phyloP scores from a whole-genome alignment of 2,888 invertebrate genomes.

The Ashinkailepas kermadecensis region DNA sequence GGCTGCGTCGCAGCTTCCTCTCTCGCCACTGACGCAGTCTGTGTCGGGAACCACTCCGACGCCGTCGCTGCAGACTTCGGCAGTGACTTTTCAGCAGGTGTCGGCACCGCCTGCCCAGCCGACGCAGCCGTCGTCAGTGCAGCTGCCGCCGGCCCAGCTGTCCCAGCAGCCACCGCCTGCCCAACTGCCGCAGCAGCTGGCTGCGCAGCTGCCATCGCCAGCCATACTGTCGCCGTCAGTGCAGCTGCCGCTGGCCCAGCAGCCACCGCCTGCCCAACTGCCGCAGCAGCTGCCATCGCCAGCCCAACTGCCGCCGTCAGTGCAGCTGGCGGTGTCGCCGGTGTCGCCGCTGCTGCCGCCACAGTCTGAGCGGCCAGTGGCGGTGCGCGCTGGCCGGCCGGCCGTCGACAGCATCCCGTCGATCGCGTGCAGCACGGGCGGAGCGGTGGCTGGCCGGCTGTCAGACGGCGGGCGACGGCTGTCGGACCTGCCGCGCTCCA shows the following conservation, averaged over 20 bases:
- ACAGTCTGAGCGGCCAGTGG: no score
- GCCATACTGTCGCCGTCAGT: no score
- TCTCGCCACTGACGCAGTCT: not conserved
- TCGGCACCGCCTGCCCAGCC: no score
- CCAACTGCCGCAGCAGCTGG: no score
- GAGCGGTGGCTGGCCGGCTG: not conserved
- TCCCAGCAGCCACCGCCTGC: not conserved
- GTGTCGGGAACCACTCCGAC: not conserved
- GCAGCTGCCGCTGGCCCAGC: no score
- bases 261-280: no score
- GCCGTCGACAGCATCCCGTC: not conserved
- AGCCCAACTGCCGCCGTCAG: not conserved
- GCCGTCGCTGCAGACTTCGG: not conserved
- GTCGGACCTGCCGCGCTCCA: conserved; percentile 8
- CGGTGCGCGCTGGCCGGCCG: not conserved
- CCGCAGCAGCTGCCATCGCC: no score
- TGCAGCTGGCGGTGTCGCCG: not conserved
- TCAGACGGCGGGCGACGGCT: not conserved
- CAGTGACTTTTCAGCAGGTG: no score
- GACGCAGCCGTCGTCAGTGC: no score
- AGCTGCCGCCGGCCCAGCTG: no score
- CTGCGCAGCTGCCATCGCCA: no score
- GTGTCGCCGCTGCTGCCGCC: not conserved
- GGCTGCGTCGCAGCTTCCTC: no score
- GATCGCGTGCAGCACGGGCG: conserved; percentile 22